A percentile compares a stretch with the other conserved stretches of the same genome.
Conservation (phyloP, 2,888 invertebrate genomes). For the Meliscaeva auricollis region DNA sequence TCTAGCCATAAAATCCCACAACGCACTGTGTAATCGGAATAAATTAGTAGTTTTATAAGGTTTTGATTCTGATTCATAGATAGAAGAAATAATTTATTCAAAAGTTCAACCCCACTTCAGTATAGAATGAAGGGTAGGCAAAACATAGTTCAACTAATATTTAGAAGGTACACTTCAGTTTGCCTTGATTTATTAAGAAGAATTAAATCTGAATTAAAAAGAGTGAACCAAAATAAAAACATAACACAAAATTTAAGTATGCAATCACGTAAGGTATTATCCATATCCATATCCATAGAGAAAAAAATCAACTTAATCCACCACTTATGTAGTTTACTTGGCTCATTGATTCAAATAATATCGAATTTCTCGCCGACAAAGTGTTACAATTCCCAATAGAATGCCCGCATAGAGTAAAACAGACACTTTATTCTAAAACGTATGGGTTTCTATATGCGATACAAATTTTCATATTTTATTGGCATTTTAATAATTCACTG, state of each 20-base stretch:
- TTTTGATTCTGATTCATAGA: too few relatives aligned
- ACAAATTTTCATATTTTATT: slow-evolving; percentile 31
- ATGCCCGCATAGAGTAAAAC: slow-evolving; percentile 30
- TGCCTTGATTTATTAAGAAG: too few relatives aligned
- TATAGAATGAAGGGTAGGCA: too few relatives aligned
- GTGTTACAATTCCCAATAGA: slow-evolving; percentile 45
- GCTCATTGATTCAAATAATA: slow-evolving; percentile 57
- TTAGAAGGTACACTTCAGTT: too few relatives aligned
- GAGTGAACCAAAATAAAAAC: too few relatives aligned
- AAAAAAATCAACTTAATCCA: slow-evolving; percentile 30
- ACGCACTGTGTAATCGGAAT: too few relatives aligned
- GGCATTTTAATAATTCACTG: slow-evolving; percentile 22
- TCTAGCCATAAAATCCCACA: too few relatives aligned
- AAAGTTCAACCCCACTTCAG: too few relatives aligned
- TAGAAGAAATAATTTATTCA: too few relatives aligned
- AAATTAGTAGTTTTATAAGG: too few relatives aligned
- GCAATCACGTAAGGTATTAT: background rate
- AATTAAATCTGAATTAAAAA: too few relatives aligned
- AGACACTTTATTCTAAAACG: slow-evolving; percentile 48
- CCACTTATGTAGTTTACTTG: slow-evolving; percentile 38
- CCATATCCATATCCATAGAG: background rate
- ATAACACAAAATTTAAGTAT: background rate
- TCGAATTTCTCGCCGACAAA: slow-evolving; percentile 49
- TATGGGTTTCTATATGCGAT: slow-evolving; percentile 18
- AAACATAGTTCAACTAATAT: too few relatives aligned